A percentile compares a stretch with the other conserved stretches of the same genome.
phyloP scores from a whole-genome alignment of 2,113 vertebrate species.

The Phoxinus phoxinus region DNA sequence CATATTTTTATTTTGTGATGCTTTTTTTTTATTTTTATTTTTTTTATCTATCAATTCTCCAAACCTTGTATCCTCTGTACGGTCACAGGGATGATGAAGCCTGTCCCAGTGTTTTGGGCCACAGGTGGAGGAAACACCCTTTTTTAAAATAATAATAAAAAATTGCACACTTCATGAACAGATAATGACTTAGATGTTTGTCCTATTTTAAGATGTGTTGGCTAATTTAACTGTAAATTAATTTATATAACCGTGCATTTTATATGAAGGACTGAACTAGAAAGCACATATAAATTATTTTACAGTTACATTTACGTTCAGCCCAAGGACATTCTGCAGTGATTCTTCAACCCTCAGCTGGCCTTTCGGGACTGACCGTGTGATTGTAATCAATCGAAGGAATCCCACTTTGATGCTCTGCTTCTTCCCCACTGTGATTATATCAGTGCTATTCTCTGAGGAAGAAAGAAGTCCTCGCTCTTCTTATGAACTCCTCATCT shows the following conservation, averaged over 20 bases:
- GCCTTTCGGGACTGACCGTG: not conserved
- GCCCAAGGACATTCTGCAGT: not conserved
- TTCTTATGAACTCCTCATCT: constrained; percentile 45
- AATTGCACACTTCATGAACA: too few species aligned
- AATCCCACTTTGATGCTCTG: constrained; percentile 7
- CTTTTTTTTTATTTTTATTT: not conserved
- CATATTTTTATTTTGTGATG: not conserved
- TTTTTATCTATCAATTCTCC: not conserved
- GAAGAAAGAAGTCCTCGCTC: constrained; percentile 35
- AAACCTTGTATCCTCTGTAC: too few species aligned
- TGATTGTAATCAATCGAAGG: constrained; percentile 40
- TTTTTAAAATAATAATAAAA: too few species aligned
- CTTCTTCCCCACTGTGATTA: constrained; percentile 18
- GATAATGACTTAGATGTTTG: too few species aligned
- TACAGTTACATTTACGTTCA: not conserved
- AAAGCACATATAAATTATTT: too few species aligned
- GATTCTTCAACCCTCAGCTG: not conserved
- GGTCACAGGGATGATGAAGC: too few species aligned
- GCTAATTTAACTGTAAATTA: too few species aligned
- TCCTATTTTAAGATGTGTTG: too few species aligned
- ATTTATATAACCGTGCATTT: too few species aligned
- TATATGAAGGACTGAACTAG: too few species aligned
- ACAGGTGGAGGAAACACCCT: too few species aligned
- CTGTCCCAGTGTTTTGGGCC: too few species aligned
- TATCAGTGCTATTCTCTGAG: constrained; percentile 38